Percentiles rank a stretch among this genome's conserved stretches.
Evolutionary conservation across 2,113 vertebrate genomes (phyloP).

Genomic region (Haemorhous mexicanus): DNA sequence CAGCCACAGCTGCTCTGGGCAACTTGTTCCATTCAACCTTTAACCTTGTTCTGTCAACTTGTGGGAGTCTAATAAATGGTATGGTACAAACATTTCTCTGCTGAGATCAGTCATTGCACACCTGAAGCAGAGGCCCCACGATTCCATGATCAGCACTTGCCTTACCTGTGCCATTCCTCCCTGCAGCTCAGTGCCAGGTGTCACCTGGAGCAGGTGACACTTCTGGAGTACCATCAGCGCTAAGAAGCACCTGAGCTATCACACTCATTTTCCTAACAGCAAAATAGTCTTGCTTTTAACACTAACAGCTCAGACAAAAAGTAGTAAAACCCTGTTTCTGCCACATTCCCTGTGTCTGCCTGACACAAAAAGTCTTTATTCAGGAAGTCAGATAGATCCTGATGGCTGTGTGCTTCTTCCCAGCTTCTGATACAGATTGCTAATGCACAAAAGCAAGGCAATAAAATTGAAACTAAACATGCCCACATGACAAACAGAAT

Average conservation of each 20-base stretch:
- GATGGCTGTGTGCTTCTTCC: not conserved
- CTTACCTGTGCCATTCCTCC: not conserved
- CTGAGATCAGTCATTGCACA: not conserved
- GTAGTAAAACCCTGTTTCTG: not conserved
- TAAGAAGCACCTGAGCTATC: not conserved
- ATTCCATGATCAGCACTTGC: not conserved
- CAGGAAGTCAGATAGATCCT: not conserved
- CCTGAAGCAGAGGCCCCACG: fast-evolving
- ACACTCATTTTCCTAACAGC: not conserved
- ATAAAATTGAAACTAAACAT: not conserved
- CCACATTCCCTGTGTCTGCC: not conserved
- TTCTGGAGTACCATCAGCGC: not conserved
- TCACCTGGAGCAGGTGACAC: not conserved
- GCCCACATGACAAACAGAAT: not conserved
- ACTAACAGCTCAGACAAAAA: not conserved
- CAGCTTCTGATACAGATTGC: not conserved
- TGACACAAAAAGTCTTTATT: not conserved
- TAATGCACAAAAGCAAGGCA: not conserved
- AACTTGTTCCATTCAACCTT: not conserved
- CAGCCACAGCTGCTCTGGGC: not conserved
- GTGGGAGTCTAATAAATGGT: not conserved
- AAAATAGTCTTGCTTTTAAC: not conserved
- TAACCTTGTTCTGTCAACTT: not conserved
- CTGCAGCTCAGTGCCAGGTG: not conserved
- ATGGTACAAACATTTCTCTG: not conserved